Conservation (phyloP, 2,888 invertebrate species). For the Cosmorhoe ocellata region DNA sequence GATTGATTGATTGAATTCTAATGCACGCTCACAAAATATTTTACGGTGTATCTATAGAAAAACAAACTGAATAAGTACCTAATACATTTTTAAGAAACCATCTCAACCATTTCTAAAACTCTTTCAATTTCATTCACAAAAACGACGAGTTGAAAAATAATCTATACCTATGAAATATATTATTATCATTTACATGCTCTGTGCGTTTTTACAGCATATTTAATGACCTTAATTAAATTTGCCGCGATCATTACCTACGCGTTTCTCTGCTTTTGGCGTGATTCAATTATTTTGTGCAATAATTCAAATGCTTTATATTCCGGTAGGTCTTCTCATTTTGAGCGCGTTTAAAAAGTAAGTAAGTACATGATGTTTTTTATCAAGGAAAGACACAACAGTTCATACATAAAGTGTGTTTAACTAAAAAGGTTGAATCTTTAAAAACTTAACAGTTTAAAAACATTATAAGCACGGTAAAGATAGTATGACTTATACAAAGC, state of each 20-base stretch:
- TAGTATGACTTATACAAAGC: too few species aligned
- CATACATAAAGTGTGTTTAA: too few species aligned
- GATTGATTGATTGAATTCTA: constrained; percentile 19
- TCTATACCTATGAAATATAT: constrained; percentile 21
- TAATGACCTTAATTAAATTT: constrained; percentile 36
- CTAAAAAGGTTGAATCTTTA: too few species aligned
- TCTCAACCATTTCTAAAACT: not conserved
- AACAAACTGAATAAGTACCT: too few species aligned
- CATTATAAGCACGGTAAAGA: too few species aligned
- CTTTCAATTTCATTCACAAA: not conserved
- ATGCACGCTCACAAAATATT: not conserved
- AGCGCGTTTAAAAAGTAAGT: constrained; percentile 2
- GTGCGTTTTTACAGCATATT: constrained; percentile 33
- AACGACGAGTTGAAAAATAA: constrained; percentile 9
- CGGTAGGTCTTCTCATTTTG: constrained; percentile 13
- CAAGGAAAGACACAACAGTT: too few species aligned
- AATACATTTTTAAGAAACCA: too few species aligned
- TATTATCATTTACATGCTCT: constrained; percentile 24
- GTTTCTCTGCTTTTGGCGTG: constrained; percentile 32
- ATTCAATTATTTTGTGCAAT: constrained; percentile 34
- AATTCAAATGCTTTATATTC: constrained; percentile 30
- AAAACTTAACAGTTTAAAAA: too few species aligned
- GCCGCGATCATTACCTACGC: constrained; percentile 29
- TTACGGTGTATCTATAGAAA: too few species aligned
- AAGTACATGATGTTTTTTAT: constrained; percentile 5